These are phyloP conservation scores for Irena cyanogastra DNA, from an alignment of 2,113 vertebrate species.

Conservation along the genomic window DNA sequence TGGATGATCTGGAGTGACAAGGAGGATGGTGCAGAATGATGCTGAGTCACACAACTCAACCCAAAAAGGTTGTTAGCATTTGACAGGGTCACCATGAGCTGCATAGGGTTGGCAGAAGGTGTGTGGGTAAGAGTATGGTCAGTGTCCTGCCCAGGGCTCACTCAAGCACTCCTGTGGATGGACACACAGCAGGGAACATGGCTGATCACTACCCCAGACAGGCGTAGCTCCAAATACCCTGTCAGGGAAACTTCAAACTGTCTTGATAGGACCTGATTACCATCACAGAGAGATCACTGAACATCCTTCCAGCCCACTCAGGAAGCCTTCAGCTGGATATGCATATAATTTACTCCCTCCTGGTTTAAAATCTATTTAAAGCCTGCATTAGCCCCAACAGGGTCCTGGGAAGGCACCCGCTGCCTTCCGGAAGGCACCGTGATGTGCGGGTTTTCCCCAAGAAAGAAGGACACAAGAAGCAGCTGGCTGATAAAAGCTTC, in stretches of 20 bases:
- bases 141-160: not conserved
- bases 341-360: not conserved
- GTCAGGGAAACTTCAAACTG: not conserved
- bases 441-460: fast-evolving
- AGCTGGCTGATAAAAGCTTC: not conserved
- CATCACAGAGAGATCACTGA: not conserved
- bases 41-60: not conserved
- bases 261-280: not conserved
- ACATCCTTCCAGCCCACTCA: not conserved
- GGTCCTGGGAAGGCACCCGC: not conserved
- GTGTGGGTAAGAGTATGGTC: fast-evolving
- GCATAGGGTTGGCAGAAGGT: fast-evolving
- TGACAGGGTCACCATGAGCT: not conserved
- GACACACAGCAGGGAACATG: not conserved
- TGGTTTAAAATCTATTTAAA: not conserved
- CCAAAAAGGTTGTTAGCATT: not conserved
- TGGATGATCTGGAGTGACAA: not conserved
- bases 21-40: not conserved
- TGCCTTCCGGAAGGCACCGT: not conserved
- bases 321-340: not conserved
- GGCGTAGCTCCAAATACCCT: not conserved
- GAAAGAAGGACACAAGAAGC: not conserved
- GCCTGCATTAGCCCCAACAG: not conserved
- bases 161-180: not conserved
- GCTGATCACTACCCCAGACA: fast-evolving